Base-by-base conservation (phyloP, 2,113 vertebrate genomes). In the Prietella phreatophila region DNA sequence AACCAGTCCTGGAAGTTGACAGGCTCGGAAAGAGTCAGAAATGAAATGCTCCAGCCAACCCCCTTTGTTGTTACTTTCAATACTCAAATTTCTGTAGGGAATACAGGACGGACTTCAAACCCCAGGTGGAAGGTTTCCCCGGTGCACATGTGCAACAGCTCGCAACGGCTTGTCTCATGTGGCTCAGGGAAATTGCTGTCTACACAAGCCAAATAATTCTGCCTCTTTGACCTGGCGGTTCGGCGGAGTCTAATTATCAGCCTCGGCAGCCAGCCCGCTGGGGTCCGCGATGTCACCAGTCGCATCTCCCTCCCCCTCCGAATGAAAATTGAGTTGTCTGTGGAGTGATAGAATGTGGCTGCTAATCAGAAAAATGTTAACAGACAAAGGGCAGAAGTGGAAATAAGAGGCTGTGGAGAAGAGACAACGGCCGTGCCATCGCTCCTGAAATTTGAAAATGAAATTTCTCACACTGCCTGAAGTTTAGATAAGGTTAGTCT, bases 171-270 rank as follows among this genome's bases (percentile, higher is more conserved):
- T 93, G 94, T 95, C 95, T 97, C 96, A 96, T 94, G 94, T 95
- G 96, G 96, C 92, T 96, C 95, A 94, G 95, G 95, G 95, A 97
- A 97, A 97, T 97, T 97, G 95, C 95, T 97, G 95, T 93, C 96
- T 97, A 96, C 94, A 94, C 94, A 96, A 96, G 95, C 95, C 96
- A 96, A 96, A 94, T 96, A 96, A 96, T 96, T 96, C 94, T 93
- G 93, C 96, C 95, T 93, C 93, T 96, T 93, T 67, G 63, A 93
- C 93, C 93, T 94, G 92, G 94, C 93, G 93, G 93, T 95, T 96
- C 94, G 95, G 94, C 91, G 91, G 94, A 95, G 93, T 96, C 95
- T 97, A 95, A 97, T 97, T 97, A 96, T 96, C 95, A 95, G 95
- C 95, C 93, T 93, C 93, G 93, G 94, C 94, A 93, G 92, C 94